A percentile compares a stretch with the other conserved stretches of the same genome.
These are phyloP conservation scores for Lutraria rhynchaena DNA, from an alignment of 1,140 invertebrate species.

Conservation along the genomic window DNA sequence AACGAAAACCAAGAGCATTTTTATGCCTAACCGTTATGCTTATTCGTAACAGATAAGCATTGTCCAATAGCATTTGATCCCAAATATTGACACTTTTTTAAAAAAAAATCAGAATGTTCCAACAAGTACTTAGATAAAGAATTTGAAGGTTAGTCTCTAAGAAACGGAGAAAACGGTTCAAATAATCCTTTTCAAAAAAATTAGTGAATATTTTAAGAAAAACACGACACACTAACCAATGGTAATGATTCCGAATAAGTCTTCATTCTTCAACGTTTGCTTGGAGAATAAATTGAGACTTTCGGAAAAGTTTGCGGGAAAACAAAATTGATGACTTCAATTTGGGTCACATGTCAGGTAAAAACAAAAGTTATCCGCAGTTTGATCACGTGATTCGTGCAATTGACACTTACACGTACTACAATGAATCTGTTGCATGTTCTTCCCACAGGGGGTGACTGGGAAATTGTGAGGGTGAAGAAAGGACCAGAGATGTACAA, in stretches of 20 bases:
- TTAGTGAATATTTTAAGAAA: background rate
- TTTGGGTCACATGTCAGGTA: constrained; percentile 2
- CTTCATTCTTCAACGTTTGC: constrained; percentile 10
- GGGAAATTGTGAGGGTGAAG: background rate
- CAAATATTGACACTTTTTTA: background rate
- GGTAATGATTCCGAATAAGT: constrained; percentile 5
- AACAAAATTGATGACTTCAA: background rate
- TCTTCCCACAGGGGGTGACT: constrained; percentile 10
- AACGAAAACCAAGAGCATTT: no score
- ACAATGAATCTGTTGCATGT: constrained; percentile 1
- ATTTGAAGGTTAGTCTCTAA: background rate
- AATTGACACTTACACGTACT: no score
- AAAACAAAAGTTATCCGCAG: background rate
- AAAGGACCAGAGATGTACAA: background rate
- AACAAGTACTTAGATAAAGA: background rate
- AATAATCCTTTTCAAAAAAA: background rate
- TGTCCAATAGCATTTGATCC: background rate
- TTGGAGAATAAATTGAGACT: no score
- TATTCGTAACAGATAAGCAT: background rate
- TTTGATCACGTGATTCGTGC: no score
- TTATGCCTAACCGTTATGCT: no score
- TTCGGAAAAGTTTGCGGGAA: no score
- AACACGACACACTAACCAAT: background rate
- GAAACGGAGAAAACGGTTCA: background rate
- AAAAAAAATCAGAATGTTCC: background rate